A percentile compares a stretch with the other conserved stretches of the same genome.
phyloP scores from a whole-genome alignment of 2,113 vertebrate species.

The Cnemophilus loriae region DNA sequence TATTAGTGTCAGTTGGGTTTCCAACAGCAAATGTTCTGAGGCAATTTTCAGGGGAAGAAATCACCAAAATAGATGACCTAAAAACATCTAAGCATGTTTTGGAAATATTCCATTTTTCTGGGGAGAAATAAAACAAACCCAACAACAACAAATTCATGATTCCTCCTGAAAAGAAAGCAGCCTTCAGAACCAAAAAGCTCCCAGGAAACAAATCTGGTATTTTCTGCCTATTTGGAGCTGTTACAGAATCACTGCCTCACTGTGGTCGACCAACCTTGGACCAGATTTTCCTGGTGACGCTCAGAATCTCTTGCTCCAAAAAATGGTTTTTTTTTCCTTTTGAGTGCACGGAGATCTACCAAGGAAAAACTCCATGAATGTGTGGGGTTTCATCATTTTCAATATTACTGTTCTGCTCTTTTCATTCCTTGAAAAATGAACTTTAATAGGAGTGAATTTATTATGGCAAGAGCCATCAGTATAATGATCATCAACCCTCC shows the following conservation, averaged over 20 bases:
- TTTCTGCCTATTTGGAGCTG: background rate
- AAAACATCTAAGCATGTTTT: background rate
- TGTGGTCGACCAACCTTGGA: background rate
- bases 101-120: background rate
- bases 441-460: background rate
- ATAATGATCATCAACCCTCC: background rate
- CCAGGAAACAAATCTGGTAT: background rate
- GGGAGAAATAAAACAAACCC: background rate
- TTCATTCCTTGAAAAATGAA: background rate
- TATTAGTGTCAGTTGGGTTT: background rate
- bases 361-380: background rate
- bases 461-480: background rate
- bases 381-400: background rate
- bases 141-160: background rate
- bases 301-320: background rate
- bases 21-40: background rate
- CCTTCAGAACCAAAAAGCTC: background rate
- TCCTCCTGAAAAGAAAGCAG: background rate
- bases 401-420: background rate
- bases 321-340: background rate
- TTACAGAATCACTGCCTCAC: background rate
- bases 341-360: background rate
- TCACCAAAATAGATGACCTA: background rate
- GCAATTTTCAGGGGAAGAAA: background rate
- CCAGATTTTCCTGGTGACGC: background rate